Base-by-base conservation (phyloP, 2,888 invertebrate genomes). In the Lasioglossum morio region DNA sequence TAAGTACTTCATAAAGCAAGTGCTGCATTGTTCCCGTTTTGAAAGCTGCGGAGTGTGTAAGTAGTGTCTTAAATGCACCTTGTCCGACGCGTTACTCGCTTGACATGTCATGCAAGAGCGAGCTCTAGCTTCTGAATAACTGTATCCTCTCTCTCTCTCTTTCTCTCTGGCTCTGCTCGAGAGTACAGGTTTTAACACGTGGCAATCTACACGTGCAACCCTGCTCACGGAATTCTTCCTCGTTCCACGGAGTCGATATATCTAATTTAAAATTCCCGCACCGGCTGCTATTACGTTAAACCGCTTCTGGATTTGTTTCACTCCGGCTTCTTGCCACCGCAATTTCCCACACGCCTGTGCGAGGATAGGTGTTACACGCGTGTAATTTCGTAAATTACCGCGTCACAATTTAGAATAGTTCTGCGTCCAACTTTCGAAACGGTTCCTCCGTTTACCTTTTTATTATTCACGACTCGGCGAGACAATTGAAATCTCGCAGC, bases 51-150 rank as follows among this genome's bases (percentile, higher is more conserved):
- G 84, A 76, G 83, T 83, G 84, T 83, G 82, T 63, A 82, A 83
- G 83, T 83, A 72, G 46, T 77, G 53, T 83, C 84, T 83, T 83
- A 84, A 83, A 84, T 83, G 84, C 84, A 76, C 76, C 83, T 84
- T 72, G 83, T 66, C 84, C 40, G n/a, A 77, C 84, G 76, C 63
- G 76, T 77, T 76, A 66, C 72, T 34, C 83, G 83, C 83, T 82
- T 70, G 76, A 84, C 84, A 63, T 72, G 76, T 83, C 83, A 66
- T 37, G 84, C 72, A 43, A 83, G 76, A 72, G 34, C 72, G 19
- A n/a, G 10, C 4, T 40, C 72, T 43, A 66, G 63, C 30, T 37
- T 43, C 76, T 72, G 72, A 77, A 83, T 83, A 84, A 84, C 83
- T 83, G 84, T 53, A 83, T 53, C 84, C 46, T 40, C 74, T 48